A percentile compares a stretch with the other conserved stretches of the same genome.
These are phyloP conservation scores for Melopsittacus undulatus DNA, from an alignment of 2,797 vertebrate genomes.

Conservation along the genomic window DNA sequence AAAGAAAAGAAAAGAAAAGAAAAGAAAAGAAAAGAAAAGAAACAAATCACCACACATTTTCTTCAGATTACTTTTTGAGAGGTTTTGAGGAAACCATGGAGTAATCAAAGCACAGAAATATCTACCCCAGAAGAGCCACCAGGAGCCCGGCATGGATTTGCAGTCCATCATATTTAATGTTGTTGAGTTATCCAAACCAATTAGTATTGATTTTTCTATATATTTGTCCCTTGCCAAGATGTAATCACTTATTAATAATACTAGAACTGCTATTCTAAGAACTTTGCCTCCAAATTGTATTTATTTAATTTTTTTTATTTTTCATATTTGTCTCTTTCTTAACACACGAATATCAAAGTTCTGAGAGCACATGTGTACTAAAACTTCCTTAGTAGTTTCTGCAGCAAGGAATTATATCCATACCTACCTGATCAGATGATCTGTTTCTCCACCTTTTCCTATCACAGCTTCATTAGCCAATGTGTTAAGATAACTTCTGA, in stretches of 20 bases:
- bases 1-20: no score
- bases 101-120: neutral
- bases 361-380: neutral
- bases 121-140: neutral
- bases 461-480: neutral
- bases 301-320: neutral
- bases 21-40: neutral
- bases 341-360: neutral
- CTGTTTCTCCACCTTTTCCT: neutral
- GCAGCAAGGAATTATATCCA: neutral
- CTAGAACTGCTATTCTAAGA: neutral
- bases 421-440: neutral
- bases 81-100: neutral
- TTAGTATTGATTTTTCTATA: conserved; percentile 33
- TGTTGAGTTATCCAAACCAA: conserved; percentile 26
- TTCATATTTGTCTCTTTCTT: neutral
- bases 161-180: neutral
- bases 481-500: neutral
- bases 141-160: neutral
- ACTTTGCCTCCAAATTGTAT: neutral
- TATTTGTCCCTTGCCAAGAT: conserved; percentile 4
- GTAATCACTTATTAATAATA: conserved; percentile 26
- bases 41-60: neutral
- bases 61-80: neutral
- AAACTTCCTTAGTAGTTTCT: neutral